Percentiles rank a stretch among this genome's conserved stretches.
Evolutionary conservation across 2,888 invertebrate genomes (phyloP).

Genomic region (Meandrusa payeni): DNA sequence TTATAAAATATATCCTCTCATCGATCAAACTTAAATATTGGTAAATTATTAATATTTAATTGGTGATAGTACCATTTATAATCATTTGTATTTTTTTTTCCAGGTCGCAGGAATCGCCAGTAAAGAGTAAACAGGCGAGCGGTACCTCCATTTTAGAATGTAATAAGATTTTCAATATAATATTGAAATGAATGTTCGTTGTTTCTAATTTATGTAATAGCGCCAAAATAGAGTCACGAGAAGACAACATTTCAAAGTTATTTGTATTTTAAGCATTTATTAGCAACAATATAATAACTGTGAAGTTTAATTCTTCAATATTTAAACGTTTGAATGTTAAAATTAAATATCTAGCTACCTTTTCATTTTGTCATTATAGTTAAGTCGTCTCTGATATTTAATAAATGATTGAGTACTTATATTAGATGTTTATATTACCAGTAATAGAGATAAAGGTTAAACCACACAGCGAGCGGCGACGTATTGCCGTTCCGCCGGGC

Average conservation of each 20-base stretch:
- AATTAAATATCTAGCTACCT: conserved; percentile 40
- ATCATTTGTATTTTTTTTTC: conserved; percentile 22
- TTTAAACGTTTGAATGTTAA: conserved; percentile 46
- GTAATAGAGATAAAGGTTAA: too few species aligned
- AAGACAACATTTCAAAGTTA: conserved; percentile 33
- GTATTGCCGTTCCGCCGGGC: too few species aligned
- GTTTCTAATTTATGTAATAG: conserved; percentile 61
- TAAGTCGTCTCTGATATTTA: conserved; percentile 62
- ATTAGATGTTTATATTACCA: conserved; percentile 21
- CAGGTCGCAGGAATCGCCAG: conserved; percentile 77
- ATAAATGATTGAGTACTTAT: conserved; percentile 65
- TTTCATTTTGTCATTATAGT: conserved; percentile 55
- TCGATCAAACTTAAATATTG: too few species aligned
- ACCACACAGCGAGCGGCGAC: too few species aligned
- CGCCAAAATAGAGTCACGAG: conserved; percentile 61
- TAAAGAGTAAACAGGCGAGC: conserved; percentile 44
- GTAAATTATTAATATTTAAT: too few species aligned
- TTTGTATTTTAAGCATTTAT: conserved; percentile 40
- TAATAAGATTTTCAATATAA: conserved; percentile 43
- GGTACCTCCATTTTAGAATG: conserved; percentile 43
- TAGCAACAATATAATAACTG: conserved; percentile 51
- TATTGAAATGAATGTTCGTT: conserved; percentile 47
- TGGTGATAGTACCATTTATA: too few species aligned
- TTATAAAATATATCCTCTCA: too few species aligned
- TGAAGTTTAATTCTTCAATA: conserved; percentile 48